Base-by-base conservation (phyloP, 2,888 invertebrate species). In the Epinotia brunnichana region DNA sequence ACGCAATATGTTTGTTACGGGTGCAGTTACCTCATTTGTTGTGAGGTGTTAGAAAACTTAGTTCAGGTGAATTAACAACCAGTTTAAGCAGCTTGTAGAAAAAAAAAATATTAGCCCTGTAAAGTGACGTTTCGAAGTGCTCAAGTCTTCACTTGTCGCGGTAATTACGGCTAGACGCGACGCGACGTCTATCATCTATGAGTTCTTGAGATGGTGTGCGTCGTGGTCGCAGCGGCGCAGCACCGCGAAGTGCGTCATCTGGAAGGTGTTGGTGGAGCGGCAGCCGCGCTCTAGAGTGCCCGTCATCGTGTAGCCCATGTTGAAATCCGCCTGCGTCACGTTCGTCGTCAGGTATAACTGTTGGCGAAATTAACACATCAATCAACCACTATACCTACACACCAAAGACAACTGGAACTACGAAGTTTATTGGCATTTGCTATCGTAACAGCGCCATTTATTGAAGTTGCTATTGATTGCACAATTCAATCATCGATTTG, bases 251-350 rank as follows among this genome's bases (percentile, higher is more conserved):
- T 97, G 97, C 73, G 97, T 97, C 92, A 97, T 95, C 88, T 97
- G 97, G 90, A 97, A 96, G 84, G 94, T 94, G 89, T 96, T 96
- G 79, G 95, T 95, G 84, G 95, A 95, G 78, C 96, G 95, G 85
- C 95, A 95, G 79, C 97, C 97, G 19, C 97, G 94, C 87, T 97
- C 97, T 83, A 97, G 93, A 13, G 96, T 96, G 13, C 97, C 97
- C 1, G 97, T 97, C 95, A 97, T 96, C 84, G 96, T 96, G 94
- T 97, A 97, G 64, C 97, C 97, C 95, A 97, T 96, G 90, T 97
- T 97, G 94, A 97, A 97, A 91, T 97, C 97, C 66, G 97, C 96
- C 82, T 96, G 95, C 61, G 96, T 96, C 82, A 97, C 97, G 90
- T 97, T 96, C 74, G 97, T 97, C 74, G 97, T 97, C 84, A 97